phyloP scores from a whole-genome alignment of 1,140 invertebrate species.

The Drosophila nannoptera region DNA sequence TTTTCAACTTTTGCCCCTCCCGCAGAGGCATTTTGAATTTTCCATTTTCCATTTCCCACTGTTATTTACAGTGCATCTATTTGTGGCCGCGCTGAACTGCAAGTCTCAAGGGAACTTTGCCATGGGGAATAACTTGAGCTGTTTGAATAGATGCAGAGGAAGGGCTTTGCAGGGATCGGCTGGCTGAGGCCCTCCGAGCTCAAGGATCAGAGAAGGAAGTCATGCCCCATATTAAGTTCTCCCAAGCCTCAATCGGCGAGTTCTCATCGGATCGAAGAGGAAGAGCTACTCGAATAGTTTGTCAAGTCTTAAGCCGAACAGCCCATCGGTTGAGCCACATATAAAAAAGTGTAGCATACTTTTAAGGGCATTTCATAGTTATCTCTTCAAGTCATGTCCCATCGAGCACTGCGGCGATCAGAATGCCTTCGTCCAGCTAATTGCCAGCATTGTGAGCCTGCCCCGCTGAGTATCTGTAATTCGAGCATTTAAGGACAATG shows the following conservation, averaged over 20 bases:
- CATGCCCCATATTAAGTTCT: too few relatives aligned
- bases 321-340: too few relatives aligned
- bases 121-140: constrained; percentile 33
- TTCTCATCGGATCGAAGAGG: too few relatives aligned
- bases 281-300: too few relatives aligned
- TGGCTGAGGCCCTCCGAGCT: too few relatives aligned
- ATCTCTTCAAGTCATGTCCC: too few relatives aligned
- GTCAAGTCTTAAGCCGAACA: too few relatives aligned
- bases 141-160: constrained; percentile 9
- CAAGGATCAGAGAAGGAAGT: too few relatives aligned
- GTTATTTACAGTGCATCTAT: constrained; percentile 1
- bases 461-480: constrained; percentile 8
- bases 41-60: background rate
- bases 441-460: constrained; percentile 18
- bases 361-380: too few relatives aligned
- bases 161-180: too few relatives aligned
- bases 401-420: constrained; percentile 48
- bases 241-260: too few relatives aligned
- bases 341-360: too few relatives aligned
- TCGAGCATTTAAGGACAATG: constrained; percentile 52
- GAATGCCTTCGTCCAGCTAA: constrained; percentile 53
- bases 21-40: constrained; percentile 28
- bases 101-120: constrained; percentile 24
- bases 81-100: constrained; percentile 1
- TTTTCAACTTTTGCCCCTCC: background rate